A percentile compares a stretch with the other conserved stretches of the same genome.
These are phyloP conservation scores for Napeogenes sylphis DNA, from an alignment of 2,888 invertebrate genomes.

Conservation along the genomic window DNA sequence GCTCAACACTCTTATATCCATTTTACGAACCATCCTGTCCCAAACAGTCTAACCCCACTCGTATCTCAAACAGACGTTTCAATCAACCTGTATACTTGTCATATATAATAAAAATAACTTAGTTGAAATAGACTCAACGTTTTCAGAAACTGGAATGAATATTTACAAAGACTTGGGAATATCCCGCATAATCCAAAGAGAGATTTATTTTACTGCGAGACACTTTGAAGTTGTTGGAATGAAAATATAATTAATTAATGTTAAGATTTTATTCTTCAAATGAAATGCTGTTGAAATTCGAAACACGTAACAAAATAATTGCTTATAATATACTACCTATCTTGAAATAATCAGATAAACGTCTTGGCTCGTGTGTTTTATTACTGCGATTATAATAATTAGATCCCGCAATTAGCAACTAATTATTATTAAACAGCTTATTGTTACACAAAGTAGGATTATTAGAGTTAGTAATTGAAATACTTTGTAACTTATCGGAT, in stretches of 20 bases:
- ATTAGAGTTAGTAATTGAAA: neutral
- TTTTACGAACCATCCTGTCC: slow-evolving; percentile 33
- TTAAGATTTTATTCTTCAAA: slow-evolving; percentile 65
- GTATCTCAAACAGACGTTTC: slow-evolving; percentile 27
- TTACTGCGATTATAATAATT: neutral
- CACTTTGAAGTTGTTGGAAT: slow-evolving; percentile 70
- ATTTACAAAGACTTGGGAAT: slow-evolving; percentile 36
- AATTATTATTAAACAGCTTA: neutral
- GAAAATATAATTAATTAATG: slow-evolving; percentile 68
- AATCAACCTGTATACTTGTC: slow-evolving; percentile 33
- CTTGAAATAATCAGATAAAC: slow-evolving; percentile 4
- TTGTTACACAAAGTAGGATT: neutral
- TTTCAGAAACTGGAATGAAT: neutral
- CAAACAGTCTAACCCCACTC: slow-evolving; percentile 21
- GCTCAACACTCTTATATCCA: slow-evolving; percentile 28
- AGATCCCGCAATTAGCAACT: neutral
- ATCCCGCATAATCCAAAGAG: slow-evolving; percentile 45
- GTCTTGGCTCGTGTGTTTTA: neutral
- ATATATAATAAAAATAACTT: slow-evolving; percentile 37
- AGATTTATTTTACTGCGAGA: slow-evolving; percentile 66
- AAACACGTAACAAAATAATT: slow-evolving; percentile 2
- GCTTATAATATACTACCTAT: neutral
- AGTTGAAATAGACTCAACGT: neutral
- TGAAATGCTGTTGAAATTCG: slow-evolving; percentile 59
- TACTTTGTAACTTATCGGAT: slow-evolving; percentile 1